These are phyloP conservation scores for Oryzias melastigma DNA, from an alignment of 2,113 vertebrate genomes.

Conservation along the genomic window DNA sequence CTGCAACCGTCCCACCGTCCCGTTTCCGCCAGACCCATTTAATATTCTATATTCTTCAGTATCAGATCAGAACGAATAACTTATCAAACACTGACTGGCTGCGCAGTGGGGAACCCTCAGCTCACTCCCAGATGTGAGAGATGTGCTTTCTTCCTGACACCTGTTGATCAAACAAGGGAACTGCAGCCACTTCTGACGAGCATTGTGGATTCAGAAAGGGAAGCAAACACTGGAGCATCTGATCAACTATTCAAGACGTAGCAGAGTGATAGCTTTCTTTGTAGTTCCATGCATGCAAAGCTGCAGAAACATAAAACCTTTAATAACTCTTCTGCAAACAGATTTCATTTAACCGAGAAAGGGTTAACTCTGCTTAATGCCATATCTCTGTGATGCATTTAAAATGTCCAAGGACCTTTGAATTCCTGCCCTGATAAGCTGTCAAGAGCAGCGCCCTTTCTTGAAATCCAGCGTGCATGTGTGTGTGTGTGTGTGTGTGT, in stretches of 20 bases:
- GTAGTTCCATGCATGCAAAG: neutral
- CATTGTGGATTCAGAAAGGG: constrained; percentile 14
- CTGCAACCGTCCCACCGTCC: constrained; percentile 48
- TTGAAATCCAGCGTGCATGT: constrained; percentile 21
- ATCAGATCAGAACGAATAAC: constrained; percentile 69
- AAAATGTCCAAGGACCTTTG: constrained; percentile 67
- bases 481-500: constrained; percentile 15
- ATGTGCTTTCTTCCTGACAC: constrained; percentile 51
- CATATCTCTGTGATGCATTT: constrained; percentile 47
- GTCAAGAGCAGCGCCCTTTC: constrained; percentile 49
- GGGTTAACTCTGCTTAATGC: constrained; percentile 52
- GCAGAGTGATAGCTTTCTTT: neutral
- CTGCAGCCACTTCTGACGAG: constrained; percentile 35
- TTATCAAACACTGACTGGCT: constrained; percentile 71
- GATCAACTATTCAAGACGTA: constrained; percentile 13
- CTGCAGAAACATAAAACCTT: neutral
- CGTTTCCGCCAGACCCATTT: constrained; percentile 63
- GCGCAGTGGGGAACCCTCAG: constrained; percentile 48
- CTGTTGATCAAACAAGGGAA: constrained; percentile 61
- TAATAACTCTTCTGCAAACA: neutral
- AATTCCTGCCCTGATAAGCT: constrained; percentile 71
- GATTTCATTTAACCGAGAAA: neutral
- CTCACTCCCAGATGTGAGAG: constrained; percentile 34
- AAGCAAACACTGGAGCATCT: constrained; percentile 6
- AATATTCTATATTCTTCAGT: constrained; percentile 49